These are phyloP conservation scores for Xestoiulus laeticollis DNA, from an alignment of 2,888 invertebrate species.

Conservation along the genomic window DNA sequence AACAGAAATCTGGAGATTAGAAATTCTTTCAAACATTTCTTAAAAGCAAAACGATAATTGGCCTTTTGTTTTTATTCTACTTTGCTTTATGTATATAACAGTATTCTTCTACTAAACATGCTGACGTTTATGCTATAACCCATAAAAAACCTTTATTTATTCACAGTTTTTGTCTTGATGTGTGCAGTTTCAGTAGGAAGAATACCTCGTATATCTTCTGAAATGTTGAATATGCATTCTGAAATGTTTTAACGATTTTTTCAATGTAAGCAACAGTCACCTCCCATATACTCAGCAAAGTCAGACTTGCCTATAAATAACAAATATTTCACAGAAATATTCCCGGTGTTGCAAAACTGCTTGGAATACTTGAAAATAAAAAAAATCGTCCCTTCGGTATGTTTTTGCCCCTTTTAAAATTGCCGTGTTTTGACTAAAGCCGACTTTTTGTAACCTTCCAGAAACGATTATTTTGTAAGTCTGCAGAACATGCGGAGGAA, in stretches of 20 bases:
- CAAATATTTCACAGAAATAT: not conserved
- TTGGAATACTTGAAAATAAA: not conserved
- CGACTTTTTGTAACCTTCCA: not conserved
- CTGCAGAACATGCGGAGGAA: slow-evolving; percentile 10
- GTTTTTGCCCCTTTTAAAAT: not conserved
- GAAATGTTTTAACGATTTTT: slow-evolving; percentile 14
- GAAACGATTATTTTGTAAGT: not conserved
- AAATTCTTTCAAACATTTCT: not conserved
- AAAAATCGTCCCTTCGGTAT: not conserved
- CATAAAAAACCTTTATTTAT: not conserved
- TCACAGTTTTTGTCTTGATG: not conserved
- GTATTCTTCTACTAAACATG: not conserved
- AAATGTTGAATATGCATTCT: not conserved
- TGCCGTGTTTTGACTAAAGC: not conserved
- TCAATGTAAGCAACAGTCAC: not conserved
- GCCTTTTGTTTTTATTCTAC: not conserved
- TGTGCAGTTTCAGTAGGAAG: too few relatives aligned
- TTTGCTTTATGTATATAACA: not conserved
- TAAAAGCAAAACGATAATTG: not conserved
- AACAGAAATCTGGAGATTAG: not conserved
- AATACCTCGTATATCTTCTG: too few relatives aligned
- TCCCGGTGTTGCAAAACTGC: not conserved
- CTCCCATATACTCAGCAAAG: not conserved
- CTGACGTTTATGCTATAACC: not conserved
- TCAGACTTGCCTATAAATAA: slow-evolving; percentile 13